Base-by-base conservation (phyloP, 2,888 invertebrate genomes). In the Ormyrus nitidulus region DNA sequence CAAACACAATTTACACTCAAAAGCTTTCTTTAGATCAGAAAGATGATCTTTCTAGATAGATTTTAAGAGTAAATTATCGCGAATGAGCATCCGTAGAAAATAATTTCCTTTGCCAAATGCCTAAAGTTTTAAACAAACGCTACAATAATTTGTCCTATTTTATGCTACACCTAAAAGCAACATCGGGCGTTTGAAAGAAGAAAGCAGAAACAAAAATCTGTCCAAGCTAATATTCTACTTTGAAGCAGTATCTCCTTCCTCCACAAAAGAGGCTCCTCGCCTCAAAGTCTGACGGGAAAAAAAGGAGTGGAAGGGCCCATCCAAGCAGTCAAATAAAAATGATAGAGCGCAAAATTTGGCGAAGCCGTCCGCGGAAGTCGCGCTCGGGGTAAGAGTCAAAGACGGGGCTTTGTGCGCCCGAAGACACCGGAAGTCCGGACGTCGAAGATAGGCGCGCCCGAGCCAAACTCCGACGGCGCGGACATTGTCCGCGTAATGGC, bases 401-500 rank as follows among this genome's bases (percentile, higher is more conserved):
- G 53, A 66, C 19, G 56, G n/a, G 11, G 34, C 58, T 69, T 51
- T 71, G 49, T 71, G 54, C 54, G 54, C 34, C 48, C 6, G 34
- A 46, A 72, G 53, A 56, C 56, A 56, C 8, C n/a, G 70, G 65
- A 72, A 64, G 61, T 19, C 11, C 9, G n/a, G 51, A 80, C 59
- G 72, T 74, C 56, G 81, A 79, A 83, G 81, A 79, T 80, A 72
- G 79, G 59, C 70, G 11, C 68, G 77, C 44, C 65, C 76, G 80
- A 65, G 79, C 79, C 66, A 79, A 81, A 78, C 66, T 72, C 59
- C 34, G 34, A 34, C 34, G 34, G 6, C 19, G 83, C 88, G 89
- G 88, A 89, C 90, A 89, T 88, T 89, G 89, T 89, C 88, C 88
- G 86, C 85, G 87, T 90, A 90, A 89, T 89, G 88, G 88, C 86